Evolutionary conservation across 2,797 vertebrate genomes (phyloP), one percentile per base, ranked within the genome.

Genomic region (Buphagus erythrorhynchus): DNA sequence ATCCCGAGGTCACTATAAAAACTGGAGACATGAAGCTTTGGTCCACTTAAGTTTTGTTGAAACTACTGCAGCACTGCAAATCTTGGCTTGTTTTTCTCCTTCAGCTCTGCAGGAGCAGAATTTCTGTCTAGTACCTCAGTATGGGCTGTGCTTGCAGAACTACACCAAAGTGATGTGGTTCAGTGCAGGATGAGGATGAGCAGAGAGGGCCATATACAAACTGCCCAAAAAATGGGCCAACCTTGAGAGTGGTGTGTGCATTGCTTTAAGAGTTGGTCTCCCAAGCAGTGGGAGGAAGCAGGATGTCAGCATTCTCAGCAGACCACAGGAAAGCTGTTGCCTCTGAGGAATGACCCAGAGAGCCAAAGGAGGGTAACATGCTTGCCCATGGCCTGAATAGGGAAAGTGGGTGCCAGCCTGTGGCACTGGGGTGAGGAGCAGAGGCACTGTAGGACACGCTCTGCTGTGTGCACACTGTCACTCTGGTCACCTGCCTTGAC

Each of bases 241-340:
- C 5, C 1, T 38, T 10, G 18, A 52, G 62, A 43, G 7, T 2
- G 2, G 3, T 0, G 1, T 26, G 24, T 45, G 9, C 16, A 38
- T 29, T 3, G 0, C 11, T 28, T 42, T 25, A 43, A 18, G 2
- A 25, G 19, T 0, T 67, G 25, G 4, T 17, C 7, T 52, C 9
- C 36, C 45, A 29, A 9, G 12, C 59, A 49, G 9, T 1, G 33
- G 29, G 26, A 51, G 26, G 51, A 83, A 61, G 11, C 1, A 74
- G 43, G 24, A 28, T 51, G 6, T 15, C 49, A 84, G 28, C 66
- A 52, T 11, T 55, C 12, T 48, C 57, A 25, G 11, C 10, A 71
- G 25, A n/a, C 1, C 52, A 43, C 48, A 77, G 28, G 20, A 57
- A 69, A 83, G 25, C 10, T 36, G 4, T 6, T 83, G 5, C 9